A percentile compares a stretch with the other conserved stretches of the same genome.
Evolutionary conservation across 2,888 invertebrate species (phyloP).

Genomic region (Caradrina clavipalpis): DNA sequence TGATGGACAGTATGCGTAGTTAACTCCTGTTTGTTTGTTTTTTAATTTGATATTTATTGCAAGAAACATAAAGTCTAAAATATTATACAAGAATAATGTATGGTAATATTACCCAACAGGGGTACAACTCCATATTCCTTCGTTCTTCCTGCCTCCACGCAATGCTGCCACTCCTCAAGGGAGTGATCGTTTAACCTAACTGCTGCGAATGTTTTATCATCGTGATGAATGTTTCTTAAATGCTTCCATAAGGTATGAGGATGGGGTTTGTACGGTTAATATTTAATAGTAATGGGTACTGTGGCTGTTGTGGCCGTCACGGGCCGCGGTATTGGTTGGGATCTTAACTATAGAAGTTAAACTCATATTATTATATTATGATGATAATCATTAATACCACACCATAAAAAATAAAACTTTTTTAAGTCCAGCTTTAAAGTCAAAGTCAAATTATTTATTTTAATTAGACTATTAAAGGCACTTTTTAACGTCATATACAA

Average conservation of each 20-base stretch:
- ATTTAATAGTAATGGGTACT: conserved; percentile 10
- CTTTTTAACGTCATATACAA: too few species aligned
- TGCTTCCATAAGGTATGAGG: neutral
- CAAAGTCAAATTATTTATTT: too few species aligned
- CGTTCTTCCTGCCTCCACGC: conserved; percentile 4
- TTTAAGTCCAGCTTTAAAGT: too few species aligned
- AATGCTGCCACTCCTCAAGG: conserved; percentile 22
- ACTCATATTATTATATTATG: too few species aligned
- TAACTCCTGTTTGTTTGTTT: neutral
- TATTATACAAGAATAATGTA: conserved; percentile 11
- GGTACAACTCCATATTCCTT: conserved; percentile 7
- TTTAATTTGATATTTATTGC: too few species aligned
- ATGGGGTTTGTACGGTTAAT: conserved; percentile 8
- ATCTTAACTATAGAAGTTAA: too few species aligned
- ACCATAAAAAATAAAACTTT: too few species aligned
- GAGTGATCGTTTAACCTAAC: conserved; percentile 36
- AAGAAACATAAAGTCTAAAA: neutral
- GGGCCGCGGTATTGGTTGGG: too few species aligned
- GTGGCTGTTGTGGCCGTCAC: too few species aligned
- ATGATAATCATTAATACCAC: too few species aligned
- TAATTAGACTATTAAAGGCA: too few species aligned
- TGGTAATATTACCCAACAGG: conserved; percentile 18
- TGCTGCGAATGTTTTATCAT: conserved; percentile 12
- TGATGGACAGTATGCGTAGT: too few species aligned
- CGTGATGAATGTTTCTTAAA: conserved; percentile 30